Evolutionary conservation across 37 sponge, comb jelly and placozoan genomes (phyloP), one percentile per base, ranked within the genome.

Genomic region (Beroe ovata): DNA sequence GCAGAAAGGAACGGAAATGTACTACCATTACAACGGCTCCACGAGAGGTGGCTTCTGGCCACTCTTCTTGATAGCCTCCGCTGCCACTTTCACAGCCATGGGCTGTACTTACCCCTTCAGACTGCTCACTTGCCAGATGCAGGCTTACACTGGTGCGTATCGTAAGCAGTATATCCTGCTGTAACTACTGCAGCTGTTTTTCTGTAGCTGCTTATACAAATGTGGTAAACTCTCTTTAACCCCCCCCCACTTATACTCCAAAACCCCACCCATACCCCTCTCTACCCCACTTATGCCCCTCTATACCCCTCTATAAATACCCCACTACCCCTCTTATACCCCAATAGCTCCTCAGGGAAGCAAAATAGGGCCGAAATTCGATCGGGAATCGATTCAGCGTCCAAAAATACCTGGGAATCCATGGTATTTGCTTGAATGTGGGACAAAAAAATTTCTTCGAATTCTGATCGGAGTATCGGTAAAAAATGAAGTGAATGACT

Each of bases 121-220:
- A 4, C 71, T 71, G 4, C 16, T 71, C 8, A 71, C 71, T 3
- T 71, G 71, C 20, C 71, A 30, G 37, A 71, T 71, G 71, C 71
- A 71, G 71, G 71, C 71, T 20, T 36, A 71, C 38, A 36, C 71
- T 20, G 71, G 71, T 71, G 6, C 6, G 36, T 29, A 71, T 29
- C 34, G 4, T 2, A n/a, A n/a, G n/a, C n/a, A n/a, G n/a, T n/a
- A 18, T 58, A 19, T 11, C 18, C 11, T 11, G 18, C 18, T 58
- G 59, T 19, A 18, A 58, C 18, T 58, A 19, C 18, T 19, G 11
- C 18, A 58, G 59, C 18, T 58, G 59, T 58, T 58, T 11, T 58
- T 58, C 16, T 58, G 18, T 58, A 19, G 18, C 11, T 58, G 18
- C 18, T 18, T 58, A 18, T 58, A 58, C 59, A 62, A 26, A 3